These are phyloP conservation scores for Philereme transversata DNA, from an alignment of 2,888 invertebrate genomes.

Conservation along the genomic window DNA sequence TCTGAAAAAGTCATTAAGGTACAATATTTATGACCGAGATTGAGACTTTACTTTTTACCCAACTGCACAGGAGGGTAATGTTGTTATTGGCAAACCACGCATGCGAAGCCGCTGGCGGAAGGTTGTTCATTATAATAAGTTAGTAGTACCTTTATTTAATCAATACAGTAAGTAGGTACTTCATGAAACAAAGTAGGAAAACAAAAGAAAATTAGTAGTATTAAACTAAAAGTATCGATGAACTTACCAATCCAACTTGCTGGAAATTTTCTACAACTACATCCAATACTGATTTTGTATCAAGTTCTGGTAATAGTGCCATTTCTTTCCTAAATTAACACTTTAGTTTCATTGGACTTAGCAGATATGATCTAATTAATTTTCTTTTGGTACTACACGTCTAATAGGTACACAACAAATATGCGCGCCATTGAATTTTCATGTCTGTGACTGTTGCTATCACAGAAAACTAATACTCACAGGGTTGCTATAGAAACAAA, in stretches of 20 bases:
- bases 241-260: conserved; percentile 61
- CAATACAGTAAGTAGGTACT: too few species aligned
- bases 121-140: too few species aligned
- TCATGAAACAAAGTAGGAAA: too few species aligned
- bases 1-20: too few species aligned
- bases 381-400: conserved; percentile 1
- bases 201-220: too few species aligned
- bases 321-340: conserved; percentile 10
- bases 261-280: conserved; percentile 74
- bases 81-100: too few species aligned
- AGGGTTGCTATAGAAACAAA: too few species aligned
- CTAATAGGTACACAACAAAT: conserved; percentile 2
- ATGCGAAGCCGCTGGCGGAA: too few species aligned
- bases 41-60: too few species aligned
- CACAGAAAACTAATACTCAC: conserved; percentile 8
- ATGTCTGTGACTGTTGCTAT: conserved; percentile 20
- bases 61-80: too few species aligned
- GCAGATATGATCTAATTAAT: background rate
- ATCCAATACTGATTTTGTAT: conserved; percentile 60
- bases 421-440: conserved; percentile 12
- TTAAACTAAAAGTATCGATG: conserved; percentile 3
- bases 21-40: background rate
- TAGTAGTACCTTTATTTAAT: too few species aligned
- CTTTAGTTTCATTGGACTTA: conserved; percentile 12
- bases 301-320: conserved; percentile 62